These are phyloP conservation scores for Crotalus helleri DNA, from an alignment of 2,113 vertebrate genomes.

Conservation along the genomic window DNA sequence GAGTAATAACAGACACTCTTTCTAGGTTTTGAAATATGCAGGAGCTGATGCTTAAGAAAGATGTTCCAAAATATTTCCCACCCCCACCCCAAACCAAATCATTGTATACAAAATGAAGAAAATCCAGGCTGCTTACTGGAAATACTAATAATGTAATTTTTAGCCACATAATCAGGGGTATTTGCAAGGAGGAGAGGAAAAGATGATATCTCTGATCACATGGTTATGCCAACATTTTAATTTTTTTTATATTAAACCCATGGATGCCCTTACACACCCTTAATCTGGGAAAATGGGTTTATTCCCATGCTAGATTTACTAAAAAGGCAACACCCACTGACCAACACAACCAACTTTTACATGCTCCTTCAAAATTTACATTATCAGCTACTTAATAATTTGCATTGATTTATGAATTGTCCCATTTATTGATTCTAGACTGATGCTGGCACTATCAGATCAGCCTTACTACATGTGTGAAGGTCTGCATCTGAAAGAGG, in stretches of 20 bases:
- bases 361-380: slow-evolving; percentile 21
- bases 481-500: background rate
- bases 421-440: background rate
- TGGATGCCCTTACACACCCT: background rate
- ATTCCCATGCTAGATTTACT: slow-evolving; percentile 27
- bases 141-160: too few relatives aligned
- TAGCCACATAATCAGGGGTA: background rate
- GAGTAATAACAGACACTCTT: background rate
- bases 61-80: too few relatives aligned
- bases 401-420: too few relatives aligned
- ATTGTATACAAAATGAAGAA: too few relatives aligned
- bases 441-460: slow-evolving; percentile 10
- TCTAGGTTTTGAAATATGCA: background rate
- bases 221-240: too few relatives aligned
- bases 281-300: slow-evolving; percentile 21
- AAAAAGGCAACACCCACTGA: slow-evolving; percentile 2
- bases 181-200: background rate
- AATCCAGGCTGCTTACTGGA: too few relatives aligned
- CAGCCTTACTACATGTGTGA: slow-evolving; percentile 19
- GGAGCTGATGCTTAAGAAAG: too few relatives aligned
- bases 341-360: background rate
- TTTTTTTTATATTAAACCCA: too few relatives aligned
- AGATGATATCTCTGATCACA: background rate
- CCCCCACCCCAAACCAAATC: too few relatives aligned
- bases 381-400: slow-evolving; percentile 1